Evolutionary conservation across 1,140 invertebrate species (phyloP).

Genomic region (Piezodorus guildinii): DNA sequence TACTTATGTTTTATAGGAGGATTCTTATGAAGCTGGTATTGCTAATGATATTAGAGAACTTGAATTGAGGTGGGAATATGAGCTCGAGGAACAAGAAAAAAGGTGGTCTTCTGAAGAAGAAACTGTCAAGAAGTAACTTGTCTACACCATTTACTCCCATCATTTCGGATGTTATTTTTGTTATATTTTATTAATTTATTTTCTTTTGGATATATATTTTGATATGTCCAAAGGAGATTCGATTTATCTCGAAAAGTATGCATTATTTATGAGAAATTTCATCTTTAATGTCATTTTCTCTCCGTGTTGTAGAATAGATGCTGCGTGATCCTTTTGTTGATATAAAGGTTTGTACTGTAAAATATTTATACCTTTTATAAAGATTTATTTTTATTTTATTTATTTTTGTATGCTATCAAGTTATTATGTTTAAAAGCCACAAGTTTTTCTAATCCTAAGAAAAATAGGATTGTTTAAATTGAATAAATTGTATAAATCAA

Average conservation of each 20-base stretch:
- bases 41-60: slow-evolving; percentile 55
- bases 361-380: slow-evolving; percentile 9
- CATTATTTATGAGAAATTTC: not conserved
- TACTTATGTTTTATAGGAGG: slow-evolving; percentile 36
- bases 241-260: not conserved
- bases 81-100: slow-evolving; percentile 53
- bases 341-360: slow-evolving; percentile 9
- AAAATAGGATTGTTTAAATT: too few species aligned
- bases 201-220: slow-evolving; percentile 6
- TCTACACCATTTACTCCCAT: not conserved
- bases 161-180: not conserved
- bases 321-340: slow-evolving; percentile 1
- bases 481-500: too few species aligned
- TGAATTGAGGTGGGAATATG: slow-evolving; percentile 50
- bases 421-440: too few species aligned
- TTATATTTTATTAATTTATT: not conserved
- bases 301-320: not conserved
- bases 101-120: slow-evolving; percentile 51
- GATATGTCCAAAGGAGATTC: not conserved
- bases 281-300: not conserved
- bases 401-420: slow-evolving; percentile 3
- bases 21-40: slow-evolving; percentile 52
- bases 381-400: slow-evolving; percentile 13
- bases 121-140: slow-evolving; percentile 27
- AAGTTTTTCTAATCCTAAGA: too few species aligned